Conservation (phyloP, 30 jellyfish, hydroid and myxozoan species). For the Rhopilema esculentum region DNA sequence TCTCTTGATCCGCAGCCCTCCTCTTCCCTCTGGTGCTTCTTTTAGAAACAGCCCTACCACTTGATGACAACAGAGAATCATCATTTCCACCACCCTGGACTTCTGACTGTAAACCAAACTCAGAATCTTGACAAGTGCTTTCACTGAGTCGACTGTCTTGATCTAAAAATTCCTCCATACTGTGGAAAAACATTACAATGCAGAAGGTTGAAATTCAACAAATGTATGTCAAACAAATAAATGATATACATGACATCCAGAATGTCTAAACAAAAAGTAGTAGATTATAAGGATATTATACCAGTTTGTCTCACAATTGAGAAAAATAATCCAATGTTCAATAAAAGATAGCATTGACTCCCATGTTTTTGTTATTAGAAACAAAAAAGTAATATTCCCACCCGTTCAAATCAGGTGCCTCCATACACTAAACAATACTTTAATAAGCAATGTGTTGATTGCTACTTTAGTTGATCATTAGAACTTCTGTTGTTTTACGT, state of each 20-base stretch:
- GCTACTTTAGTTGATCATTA: too few species aligned
- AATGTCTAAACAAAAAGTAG: too few species aligned
- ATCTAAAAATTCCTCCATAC: constrained; percentile 48
- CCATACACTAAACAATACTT: too few species aligned
- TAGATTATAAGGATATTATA: too few species aligned
- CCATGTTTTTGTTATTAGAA: too few species aligned
- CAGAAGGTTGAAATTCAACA: not conserved
- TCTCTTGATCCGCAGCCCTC: constrained; percentile 83
- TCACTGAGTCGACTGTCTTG: constrained; percentile 66
- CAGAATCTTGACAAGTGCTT: constrained; percentile 44
- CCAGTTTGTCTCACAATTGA: too few species aligned
- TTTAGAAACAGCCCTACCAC: constrained; percentile 63
- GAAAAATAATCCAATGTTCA: not conserved
- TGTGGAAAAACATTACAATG: not conserved
- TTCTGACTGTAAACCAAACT: constrained; percentile 34
- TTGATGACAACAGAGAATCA: constrained; percentile 36
- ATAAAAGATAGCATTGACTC: not conserved
- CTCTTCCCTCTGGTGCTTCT: constrained; percentile 86
- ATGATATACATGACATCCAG: too few species aligned
- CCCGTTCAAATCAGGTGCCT: too few species aligned
- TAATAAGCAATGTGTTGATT: too few species aligned
- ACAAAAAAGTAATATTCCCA: too few species aligned
- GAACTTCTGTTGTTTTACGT: too few species aligned
- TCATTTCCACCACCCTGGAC: constrained; percentile 46
- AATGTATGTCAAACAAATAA: too few species aligned